A percentile compares a stretch with the other conserved stretches of the same genome.
phyloP scores from a whole-genome alignment of 2,113 vertebrate species.

The Danionella cerebrum region DNA sequence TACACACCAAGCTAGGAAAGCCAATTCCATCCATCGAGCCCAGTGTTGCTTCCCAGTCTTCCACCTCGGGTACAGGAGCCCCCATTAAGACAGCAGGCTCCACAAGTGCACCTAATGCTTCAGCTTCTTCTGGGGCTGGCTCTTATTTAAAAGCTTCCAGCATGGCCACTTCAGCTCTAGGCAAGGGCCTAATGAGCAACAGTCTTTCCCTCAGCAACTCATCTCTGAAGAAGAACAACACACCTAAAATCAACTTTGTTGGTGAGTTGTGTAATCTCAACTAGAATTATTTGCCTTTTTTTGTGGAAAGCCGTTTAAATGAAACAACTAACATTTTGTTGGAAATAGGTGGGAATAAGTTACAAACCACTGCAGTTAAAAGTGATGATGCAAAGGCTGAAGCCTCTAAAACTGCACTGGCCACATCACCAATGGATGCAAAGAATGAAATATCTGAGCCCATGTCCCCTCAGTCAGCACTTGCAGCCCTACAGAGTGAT shows the following conservation, averaged over 20 bases:
- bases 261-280: slow-evolving; percentile 72
- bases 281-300: not conserved
- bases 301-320: slow-evolving; percentile 9
- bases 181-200: slow-evolving; percentile 37
- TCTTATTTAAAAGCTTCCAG: slow-evolving; percentile 64
- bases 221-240: slow-evolving; percentile 82
- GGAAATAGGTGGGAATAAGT: slow-evolving; percentile 81
- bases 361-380: slow-evolving; percentile 81
- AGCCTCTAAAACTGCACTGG: slow-evolving; percentile 60
- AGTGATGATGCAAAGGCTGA: slow-evolving; percentile 81
- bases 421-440: slow-evolving; percentile 62
- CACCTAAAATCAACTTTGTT: slow-evolving; percentile 97
- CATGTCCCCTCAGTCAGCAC: slow-evolving; percentile 71
- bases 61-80: slow-evolving; percentile 74
- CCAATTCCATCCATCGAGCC: slow-evolving; percentile 97
- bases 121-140: slow-evolving; percentile 56
- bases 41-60: slow-evolving; percentile 82
- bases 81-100: slow-evolving; percentile 72
- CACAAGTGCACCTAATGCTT: slow-evolving; percentile 62
- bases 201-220: slow-evolving; percentile 54
- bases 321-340: not conserved
- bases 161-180: slow-evolving; percentile 54
- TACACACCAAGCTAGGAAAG: slow-evolving; percentile 97
- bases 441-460: slow-evolving; percentile 75
- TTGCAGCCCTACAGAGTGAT: slow-evolving; percentile 90